These are phyloP conservation scores for Drosophila helvetica DNA, from an alignment of 2,888 invertebrate species.

Conservation along the genomic window DNA sequence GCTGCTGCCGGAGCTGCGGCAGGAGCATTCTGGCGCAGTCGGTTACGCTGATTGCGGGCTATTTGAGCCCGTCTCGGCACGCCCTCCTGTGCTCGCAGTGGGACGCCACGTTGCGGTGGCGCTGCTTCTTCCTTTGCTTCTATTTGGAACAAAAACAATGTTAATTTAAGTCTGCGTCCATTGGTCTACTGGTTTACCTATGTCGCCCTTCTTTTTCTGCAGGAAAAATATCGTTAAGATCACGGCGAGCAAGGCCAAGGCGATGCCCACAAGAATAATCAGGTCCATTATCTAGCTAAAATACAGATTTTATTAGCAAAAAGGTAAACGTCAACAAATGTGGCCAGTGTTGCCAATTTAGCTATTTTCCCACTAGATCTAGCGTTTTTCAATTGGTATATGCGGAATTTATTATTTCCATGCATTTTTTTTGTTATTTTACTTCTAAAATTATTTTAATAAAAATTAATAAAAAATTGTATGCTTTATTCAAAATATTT, in stretches of 20 bases:
- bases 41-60: slow-evolving; percentile 88
- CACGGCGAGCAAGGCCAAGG: slow-evolving; percentile 82
- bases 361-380: too few species aligned
- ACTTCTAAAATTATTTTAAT: too few species aligned
- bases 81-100: slow-evolving; percentile 84
- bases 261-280: slow-evolving; percentile 84
- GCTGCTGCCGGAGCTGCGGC: slow-evolving; percentile 83
- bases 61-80: slow-evolving; percentile 89
- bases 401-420: too few species aligned
- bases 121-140: slow-evolving; percentile 58
- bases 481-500: too few species aligned
- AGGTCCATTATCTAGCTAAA: slow-evolving; percentile 83
- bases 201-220: slow-evolving; percentile 65
- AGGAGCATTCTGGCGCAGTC: slow-evolving; percentile 83
- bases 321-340: slow-evolving; percentile 78
- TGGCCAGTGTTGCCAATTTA: too few species aligned
- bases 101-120: slow-evolving; percentile 75
- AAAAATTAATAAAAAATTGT: too few species aligned
- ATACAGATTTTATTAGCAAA: slow-evolving; percentile 36
- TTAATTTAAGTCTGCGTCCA: background rate
- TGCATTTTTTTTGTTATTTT: too few species aligned
- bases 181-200: slow-evolving; percentile 41
- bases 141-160: slow-evolving; percentile 32
- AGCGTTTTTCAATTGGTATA: too few species aligned
- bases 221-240: slow-evolving; percentile 83